phyloP scores from a whole-genome alignment of 1,140 invertebrate species.

The Drosophila melanogaster region Release_6_plus_ISO1_MT NT_033779.5:3691501-3692000 shows the following conservation, averaged over 20 bases:
- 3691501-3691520: conserved; percentile 40
- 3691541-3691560: conserved; percentile 19
- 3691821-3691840: conserved; percentile 11
- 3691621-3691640: conserved; percentile 19
- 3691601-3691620: neutral
- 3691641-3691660: conserved; percentile 3
- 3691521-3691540: conserved; percentile 3
- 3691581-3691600: neutral
- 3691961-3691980: conserved; percentile 26
- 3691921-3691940: conserved; percentile 47
- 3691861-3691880: conserved; percentile 26
- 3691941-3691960: conserved; percentile 41
- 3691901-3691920: conserved; percentile 47
- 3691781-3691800: conserved; percentile 30
- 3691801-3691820: conserved; percentile 35
- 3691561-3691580: neutral
- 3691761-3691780: conserved; percentile 1
- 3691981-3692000: conserved; percentile 15
- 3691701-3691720: conserved; percentile 19
- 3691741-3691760: conserved; percentile 8
- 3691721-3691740: conserved; percentile 29
- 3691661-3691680: conserved; percentile 10
- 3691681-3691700: conserved; percentile 20
- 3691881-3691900: conserved; percentile 31
- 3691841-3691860: conserved; percentile 18